Conservation (phyloP, 2,113 vertebrate genomes). For the Pangasianodon gigas region DNA sequence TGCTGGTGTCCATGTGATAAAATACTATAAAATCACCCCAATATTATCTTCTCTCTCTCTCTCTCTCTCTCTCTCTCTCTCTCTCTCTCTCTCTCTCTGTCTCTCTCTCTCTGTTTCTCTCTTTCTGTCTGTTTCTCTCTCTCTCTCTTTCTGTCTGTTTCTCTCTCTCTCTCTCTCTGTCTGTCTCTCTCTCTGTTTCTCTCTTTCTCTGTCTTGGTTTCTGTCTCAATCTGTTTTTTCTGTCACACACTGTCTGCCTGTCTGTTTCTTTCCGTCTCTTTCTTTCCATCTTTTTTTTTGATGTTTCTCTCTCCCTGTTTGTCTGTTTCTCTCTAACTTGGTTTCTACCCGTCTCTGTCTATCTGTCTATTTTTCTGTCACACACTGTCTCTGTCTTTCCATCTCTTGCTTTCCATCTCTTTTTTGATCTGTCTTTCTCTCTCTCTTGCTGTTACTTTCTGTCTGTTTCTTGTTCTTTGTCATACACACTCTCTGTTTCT, state of each 20-base stretch:
- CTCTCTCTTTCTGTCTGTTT: not conserved
- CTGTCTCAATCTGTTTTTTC: too few relatives aligned
- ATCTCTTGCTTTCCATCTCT: not conserved
- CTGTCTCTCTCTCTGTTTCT: not conserved
- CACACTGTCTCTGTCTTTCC: not conserved
- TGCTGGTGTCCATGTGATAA: not conserved
- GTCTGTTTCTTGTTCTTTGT: not conserved
- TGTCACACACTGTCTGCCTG: too few relatives aligned
- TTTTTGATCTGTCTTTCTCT: not conserved
- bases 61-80: not conserved
- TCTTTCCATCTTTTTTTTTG: accelerated
- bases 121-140: not conserved
- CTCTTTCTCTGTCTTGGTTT: not conserved
- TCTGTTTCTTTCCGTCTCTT: not conserved
- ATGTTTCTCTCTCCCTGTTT: accelerated
- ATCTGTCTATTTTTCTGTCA: not conserved
- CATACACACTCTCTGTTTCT: not conserved
- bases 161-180: not conserved
- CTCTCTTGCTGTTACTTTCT: not conserved
- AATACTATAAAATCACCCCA: not conserved
- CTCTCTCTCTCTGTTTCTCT: not conserved
- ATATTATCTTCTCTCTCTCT: not conserved
- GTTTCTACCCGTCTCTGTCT: not conserved
- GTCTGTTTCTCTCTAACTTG: not conserved
- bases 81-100: not conserved